Evolutionary conservation across 2,113 vertebrate species (phyloP), one percentile per base, ranked within the genome.

Genomic region (Hemiprocne comata): DNA sequence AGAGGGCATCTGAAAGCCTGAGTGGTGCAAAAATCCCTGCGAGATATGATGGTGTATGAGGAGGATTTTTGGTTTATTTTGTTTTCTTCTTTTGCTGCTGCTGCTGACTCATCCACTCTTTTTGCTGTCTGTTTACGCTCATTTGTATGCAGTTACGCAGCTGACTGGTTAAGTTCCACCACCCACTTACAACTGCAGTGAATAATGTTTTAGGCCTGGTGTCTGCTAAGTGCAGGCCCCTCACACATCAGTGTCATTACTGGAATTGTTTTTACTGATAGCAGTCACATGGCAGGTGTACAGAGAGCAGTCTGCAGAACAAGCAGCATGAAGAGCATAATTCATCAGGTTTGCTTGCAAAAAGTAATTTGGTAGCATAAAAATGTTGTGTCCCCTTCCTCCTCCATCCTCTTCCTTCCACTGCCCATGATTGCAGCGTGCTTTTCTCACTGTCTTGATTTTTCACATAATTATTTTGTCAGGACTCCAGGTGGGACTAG

Each of bases 231-330:
- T 95, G 85, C 91, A 90, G 89, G 78, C 79, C 78, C 64, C 85
- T 95, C 93, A 94, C 93, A 77, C 67, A 91, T 95, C 93, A 91
- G 29, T 93, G 94, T 89, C 91, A 60, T 74, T 96, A 40, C 67
- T 79, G 54, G 78, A 91, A 94, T 90, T 97, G 54, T 81, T 95
- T 95, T 91, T 64, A 54, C 90, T 92, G 95, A 86, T 90, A 94
- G 94, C 51, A 87, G 85, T 48, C 91, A 60, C 16, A 33, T 89
- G 85, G 87, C 82, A 83, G 81, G 75, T 95, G 26, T 51, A 51
- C 67, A 73, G 82, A 85, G 67, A 87, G 82, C 58, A 86, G 86
- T 42, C 65, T 86, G 86, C 83, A 89, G 80, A 95, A 84, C 0
- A 5, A 95, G 91, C 61, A 85, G 73, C 57, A 33, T 16, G 71